A percentile compares a stretch with the other conserved stretches of the same genome.
These are phyloP conservation scores for Tychaedon coryphoeus DNA, from an alignment of 2,113 vertebrate genomes.

Conservation along the genomic window DNA sequence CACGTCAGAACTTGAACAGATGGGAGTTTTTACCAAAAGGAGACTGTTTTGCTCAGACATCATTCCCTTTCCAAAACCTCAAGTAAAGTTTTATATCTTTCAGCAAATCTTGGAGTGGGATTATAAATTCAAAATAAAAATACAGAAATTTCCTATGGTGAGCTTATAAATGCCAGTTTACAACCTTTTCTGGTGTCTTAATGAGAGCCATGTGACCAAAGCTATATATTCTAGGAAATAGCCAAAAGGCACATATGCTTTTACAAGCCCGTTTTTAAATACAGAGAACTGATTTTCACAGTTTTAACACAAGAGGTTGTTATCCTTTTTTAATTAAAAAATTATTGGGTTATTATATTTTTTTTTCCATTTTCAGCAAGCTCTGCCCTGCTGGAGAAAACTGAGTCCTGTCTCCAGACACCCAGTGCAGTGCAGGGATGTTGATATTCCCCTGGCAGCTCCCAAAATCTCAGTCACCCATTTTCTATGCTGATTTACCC, in stretches of 20 bases:
- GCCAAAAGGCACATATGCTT: conserved; percentile 28
- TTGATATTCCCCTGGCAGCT: not conserved
- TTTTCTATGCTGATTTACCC: accelerated
- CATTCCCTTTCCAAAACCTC: conserved; percentile 42
- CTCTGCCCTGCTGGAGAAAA: not conserved
- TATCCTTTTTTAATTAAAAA: conserved; percentile 49
- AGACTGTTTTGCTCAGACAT: conserved; percentile 30
- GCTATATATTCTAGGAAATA: conserved; percentile 8
- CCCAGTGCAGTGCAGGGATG: not conserved
- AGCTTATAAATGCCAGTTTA: conserved; percentile 58
- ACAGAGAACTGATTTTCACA: not conserved
- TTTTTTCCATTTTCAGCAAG: not conserved
- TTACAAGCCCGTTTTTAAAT: conserved; percentile 33
- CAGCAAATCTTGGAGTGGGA: conserved; percentile 22
- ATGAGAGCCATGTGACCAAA: conserved; percentile 51
- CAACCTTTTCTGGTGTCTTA: conserved; percentile 39
- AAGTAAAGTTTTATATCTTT: conserved; percentile 51
- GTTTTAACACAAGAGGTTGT: not conserved
- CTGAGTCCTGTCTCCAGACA: not conserved
- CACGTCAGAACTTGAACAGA: conserved; percentile 29
- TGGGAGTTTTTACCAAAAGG: conserved; percentile 20
- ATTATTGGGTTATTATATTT: not conserved
- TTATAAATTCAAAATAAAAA: conserved; percentile 58
- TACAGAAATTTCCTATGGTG: conserved; percentile 43
- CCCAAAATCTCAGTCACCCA: not conserved